Percentiles rank a stretch among this genome's conserved stretches.
Conservation (phyloP, 2,888 invertebrate genomes). For the Ophioninae sp. region DNA sequence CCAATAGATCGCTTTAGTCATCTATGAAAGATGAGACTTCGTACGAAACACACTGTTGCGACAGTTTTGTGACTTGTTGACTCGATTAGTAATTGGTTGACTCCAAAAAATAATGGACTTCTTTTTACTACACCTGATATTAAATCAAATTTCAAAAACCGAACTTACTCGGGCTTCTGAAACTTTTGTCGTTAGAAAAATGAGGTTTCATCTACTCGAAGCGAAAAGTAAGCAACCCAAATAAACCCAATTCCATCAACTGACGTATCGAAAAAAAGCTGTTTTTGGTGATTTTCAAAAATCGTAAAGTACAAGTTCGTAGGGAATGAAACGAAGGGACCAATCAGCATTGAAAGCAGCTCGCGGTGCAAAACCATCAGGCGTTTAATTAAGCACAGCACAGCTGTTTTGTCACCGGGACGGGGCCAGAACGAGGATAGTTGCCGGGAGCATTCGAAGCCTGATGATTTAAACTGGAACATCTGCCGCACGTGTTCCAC, state of each 20-base stretch:
- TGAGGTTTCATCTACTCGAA: not conserved
- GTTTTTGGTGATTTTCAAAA: conserved; percentile 43
- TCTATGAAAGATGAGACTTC: too few species aligned
- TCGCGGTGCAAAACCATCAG: conserved; percentile 19
- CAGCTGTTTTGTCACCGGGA: conserved; percentile 76
- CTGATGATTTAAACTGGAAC: conserved; percentile 77
- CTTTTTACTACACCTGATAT: too few species aligned
- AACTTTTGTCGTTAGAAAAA: not conserved
- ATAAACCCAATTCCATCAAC: conserved; percentile 8
- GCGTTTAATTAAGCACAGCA: conserved; percentile 74
- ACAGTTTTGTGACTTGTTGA: too few species aligned
- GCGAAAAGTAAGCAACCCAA: not conserved
- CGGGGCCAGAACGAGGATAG: conserved; percentile 63
- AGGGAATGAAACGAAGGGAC: conserved; percentile 8
- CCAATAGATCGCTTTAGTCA: too few species aligned
- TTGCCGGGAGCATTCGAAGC: conserved; percentile 71
- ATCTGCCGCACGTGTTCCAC: conserved; percentile 75
- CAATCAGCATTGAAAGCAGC: conserved; percentile 15
- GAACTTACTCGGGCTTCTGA: not conserved
- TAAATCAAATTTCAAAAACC: too few species aligned
- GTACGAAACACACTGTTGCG: too few species aligned
- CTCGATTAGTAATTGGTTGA: too few species aligned
- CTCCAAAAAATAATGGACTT: too few species aligned
- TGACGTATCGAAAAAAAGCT: conserved; percentile 7
- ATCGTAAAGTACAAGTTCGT: not conserved